A percentile compares a stretch with the other conserved stretches of the same genome.
phyloP scores from a whole-genome alignment of 2,797 vertebrate genomes.

The Molossus molossus region DNA sequence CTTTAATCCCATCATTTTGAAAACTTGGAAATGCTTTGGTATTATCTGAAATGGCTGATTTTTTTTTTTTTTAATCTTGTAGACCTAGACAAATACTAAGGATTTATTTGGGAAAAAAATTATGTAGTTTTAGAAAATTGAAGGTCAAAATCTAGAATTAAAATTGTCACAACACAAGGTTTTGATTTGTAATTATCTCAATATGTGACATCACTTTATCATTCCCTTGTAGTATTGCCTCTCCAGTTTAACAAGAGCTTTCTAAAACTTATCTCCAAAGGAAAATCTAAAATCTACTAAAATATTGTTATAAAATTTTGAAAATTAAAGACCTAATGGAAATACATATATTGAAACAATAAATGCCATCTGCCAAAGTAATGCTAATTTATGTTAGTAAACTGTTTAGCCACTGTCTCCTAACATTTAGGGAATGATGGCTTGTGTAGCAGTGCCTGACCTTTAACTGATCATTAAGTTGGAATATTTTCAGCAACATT shows the following conservation, averaged over 20 bases:
- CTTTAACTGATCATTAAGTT: not conserved
- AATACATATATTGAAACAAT: slow-evolving; percentile 40
- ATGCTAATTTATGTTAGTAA: slow-evolving; percentile 29
- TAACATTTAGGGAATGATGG: slow-evolving; percentile 21
- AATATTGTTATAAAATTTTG: not conserved
- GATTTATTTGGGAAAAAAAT: slow-evolving; percentile 17
- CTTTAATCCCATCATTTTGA: slow-evolving; percentile 29
- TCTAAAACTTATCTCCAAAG: not conserved
- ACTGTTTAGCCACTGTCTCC: not conserved
- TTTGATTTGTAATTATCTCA: slow-evolving; percentile 3
- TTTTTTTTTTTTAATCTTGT: slow-evolving; percentile 21
- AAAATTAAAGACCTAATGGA: slow-evolving; percentile 44
- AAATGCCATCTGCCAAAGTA: not conserved
- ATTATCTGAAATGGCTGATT: slow-evolving; percentile 26
- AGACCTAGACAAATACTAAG: slow-evolving; percentile 28
- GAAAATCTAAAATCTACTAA: slow-evolving; percentile 57
- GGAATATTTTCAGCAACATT: slow-evolving; percentile 61
- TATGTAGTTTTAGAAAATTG: not conserved
- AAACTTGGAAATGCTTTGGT: slow-evolving; percentile 14
- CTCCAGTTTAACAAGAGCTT: slow-evolving; percentile 13
- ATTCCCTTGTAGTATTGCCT: not conserved
- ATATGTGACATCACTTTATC: not conserved
- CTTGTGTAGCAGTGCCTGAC: not conserved
- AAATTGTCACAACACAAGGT: slow-evolving; percentile 39
- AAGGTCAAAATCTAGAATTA: slow-evolving; percentile 69